Evolutionary conservation across 2,888 invertebrate genomes (phyloP).

Genomic region (Polyommatus iphigenia): DNA sequence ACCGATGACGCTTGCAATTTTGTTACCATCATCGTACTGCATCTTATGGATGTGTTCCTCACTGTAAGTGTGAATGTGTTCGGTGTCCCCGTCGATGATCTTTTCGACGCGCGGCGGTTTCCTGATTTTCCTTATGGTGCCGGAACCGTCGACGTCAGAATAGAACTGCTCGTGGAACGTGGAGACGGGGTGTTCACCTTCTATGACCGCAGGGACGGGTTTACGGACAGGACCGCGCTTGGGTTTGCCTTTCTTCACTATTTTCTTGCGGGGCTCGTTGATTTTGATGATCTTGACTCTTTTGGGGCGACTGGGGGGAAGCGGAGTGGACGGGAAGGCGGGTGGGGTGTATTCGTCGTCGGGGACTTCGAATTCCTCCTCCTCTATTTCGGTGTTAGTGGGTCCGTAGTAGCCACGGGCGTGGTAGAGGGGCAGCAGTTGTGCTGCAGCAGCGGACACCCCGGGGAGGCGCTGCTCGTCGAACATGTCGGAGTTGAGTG

Average conservation of each 20-base stretch:
- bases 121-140: constrained; percentile 67
- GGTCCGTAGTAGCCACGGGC: constrained; percentile 75
- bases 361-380: constrained; percentile 60
- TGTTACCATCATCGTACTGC: constrained; percentile 59
- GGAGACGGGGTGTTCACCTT: constrained; percentile 68
- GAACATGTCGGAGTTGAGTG: constrained; percentile 62
- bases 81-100: constrained; percentile 75
- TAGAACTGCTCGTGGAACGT: constrained; percentile 75
- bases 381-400: constrained; percentile 59
- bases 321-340: constrained; percentile 50
- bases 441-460: constrained; percentile 57
- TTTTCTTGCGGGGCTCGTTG: constrained; percentile 64
- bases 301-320: constrained; percentile 53
- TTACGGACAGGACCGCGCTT: constrained; percentile 58
- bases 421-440: constrained; percentile 68
- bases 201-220: constrained; percentile 41
- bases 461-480: constrained; percentile 61
- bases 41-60: constrained; percentile 76
- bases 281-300: constrained; percentile 68
- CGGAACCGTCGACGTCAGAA: constrained; percentile 70
- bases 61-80: constrained; percentile 76
- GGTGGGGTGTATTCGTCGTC: constrained; percentile 54
- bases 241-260: constrained; percentile 60
- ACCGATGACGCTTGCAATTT: constrained; percentile 51
- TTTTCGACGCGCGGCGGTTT: constrained; percentile 76